These are phyloP conservation scores for Henricia sp. DNA, from an alignment of 53 echinoderm and acorn worm species.

Conservation along the genomic window DNA sequence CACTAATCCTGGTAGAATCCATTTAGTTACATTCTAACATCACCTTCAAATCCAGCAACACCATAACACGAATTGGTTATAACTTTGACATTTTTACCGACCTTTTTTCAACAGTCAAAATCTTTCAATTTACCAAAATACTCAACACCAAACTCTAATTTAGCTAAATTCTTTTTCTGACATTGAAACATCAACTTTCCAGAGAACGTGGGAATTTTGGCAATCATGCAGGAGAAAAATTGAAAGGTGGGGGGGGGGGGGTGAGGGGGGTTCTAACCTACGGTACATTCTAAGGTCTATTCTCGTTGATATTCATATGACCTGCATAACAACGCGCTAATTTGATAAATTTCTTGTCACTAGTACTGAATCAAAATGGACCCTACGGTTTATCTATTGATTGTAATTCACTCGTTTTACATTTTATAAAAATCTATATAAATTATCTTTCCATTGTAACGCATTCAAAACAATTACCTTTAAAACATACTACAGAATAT, in stretches of 20 bases:
- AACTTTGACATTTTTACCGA: too few species aligned
- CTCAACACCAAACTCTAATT: not conserved
- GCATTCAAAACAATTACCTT: not conserved
- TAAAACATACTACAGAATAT: not conserved
- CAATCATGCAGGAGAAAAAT: not conserved
- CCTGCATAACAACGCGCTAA: not conserved
- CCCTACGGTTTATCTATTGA: not conserved
- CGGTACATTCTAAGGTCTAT: not conserved
- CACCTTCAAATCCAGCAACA: too few species aligned
- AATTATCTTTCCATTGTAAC: not conserved
- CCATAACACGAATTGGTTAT: too few species aligned
- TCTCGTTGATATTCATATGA: not conserved
- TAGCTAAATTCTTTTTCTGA: not conserved
- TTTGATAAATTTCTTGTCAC: not conserved
- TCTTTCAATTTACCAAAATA: not conserved
- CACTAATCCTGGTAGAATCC: too few species aligned
- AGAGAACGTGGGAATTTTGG: not conserved
- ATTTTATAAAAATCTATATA: not conserved
- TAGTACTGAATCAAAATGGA: conserved; percentile 39
- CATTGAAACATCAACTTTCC: conserved; percentile 13
- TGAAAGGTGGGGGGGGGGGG: too few species aligned
- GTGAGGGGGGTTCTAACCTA: too few species aligned
- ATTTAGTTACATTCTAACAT: too few species aligned
- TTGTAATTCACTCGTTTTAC: not conserved
- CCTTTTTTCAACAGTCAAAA: too few species aligned